Evolutionary conservation across 1,140 invertebrate species (phyloP).

Genomic region (Drosophila teissieri): DNA sequence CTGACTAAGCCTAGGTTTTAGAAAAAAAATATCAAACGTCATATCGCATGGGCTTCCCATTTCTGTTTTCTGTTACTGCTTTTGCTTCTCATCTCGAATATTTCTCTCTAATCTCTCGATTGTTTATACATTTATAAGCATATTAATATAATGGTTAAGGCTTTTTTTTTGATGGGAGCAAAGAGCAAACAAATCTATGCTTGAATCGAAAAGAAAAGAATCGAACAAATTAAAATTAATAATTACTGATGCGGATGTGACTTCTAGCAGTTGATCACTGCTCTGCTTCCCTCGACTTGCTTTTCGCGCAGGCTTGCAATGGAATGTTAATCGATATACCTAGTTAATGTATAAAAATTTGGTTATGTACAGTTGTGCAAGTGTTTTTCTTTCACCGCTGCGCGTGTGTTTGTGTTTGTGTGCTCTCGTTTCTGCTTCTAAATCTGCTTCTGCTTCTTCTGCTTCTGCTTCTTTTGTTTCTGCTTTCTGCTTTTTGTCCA

Average conservation of each 20-base stretch:
- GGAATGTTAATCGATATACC: slow-evolving; percentile 77
- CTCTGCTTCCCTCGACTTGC: slow-evolving; percentile 14
- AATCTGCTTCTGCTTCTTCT: slow-evolving; percentile 2
- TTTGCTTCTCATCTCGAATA: slow-evolving; percentile 22
- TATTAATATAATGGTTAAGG: slow-evolving; percentile 53
- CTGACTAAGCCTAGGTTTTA: slow-evolving; percentile 66
- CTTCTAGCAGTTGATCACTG: slow-evolving; percentile 61
- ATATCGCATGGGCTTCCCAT: slow-evolving; percentile 55
- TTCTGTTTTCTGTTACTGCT: slow-evolving; percentile 12
- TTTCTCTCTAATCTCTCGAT: slow-evolving; percentile 18
- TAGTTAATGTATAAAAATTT: slow-evolving; percentile 48
- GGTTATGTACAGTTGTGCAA: slow-evolving; percentile 73
- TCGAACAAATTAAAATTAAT: slow-evolving; percentile 76
- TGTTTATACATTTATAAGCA: slow-evolving; percentile 29
- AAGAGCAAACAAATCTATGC: slow-evolving; percentile 40
- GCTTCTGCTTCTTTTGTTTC: not conserved
- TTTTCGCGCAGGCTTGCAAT: slow-evolving; percentile 52
- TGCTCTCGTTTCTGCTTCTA: slow-evolving; percentile 9
- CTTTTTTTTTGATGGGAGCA: slow-evolving; percentile 19
- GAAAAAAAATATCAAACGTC: slow-evolving; percentile 77
- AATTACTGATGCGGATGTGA: slow-evolving; percentile 83
- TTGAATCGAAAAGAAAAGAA: slow-evolving; percentile 29
- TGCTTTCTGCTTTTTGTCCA: not conserved
- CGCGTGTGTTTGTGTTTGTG: slow-evolving; percentile 21
- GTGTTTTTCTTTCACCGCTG: slow-evolving; percentile 25